Evolutionary conservation across 1,140 invertebrate genomes (phyloP), one percentile per base, ranked within the genome.

Genomic region (Neodiprion virginianus): DNA sequence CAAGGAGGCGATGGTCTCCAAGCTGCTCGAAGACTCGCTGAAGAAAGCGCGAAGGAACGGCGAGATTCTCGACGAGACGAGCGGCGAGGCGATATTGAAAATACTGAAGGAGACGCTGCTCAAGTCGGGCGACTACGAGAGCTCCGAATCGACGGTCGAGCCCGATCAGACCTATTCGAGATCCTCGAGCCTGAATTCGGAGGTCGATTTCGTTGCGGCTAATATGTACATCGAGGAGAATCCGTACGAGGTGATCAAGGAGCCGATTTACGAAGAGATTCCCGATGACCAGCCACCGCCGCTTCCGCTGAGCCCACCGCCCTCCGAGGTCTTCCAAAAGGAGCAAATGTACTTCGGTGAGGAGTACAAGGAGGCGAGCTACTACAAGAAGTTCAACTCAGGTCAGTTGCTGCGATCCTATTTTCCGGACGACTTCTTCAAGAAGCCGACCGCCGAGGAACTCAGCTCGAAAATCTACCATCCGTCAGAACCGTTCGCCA

Each of bases 261-360:
- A 69, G 83, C 95, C 95, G 3, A 96, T 96, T 82, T 96, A 96
- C 83, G 95, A 96, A 88, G 95, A 97, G 88, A 95, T 96, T 71
- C 90, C 91, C 10, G 94, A 95, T 77, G 93, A 94, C 79, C 93
- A 93, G n/a, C 93, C 92, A 23, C 92, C 93, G 12, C 83, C 93
- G 75, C 93, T 93, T 12, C 80, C 92, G 1, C 93, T 0, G 84
- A 89, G 71, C 88, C 86, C 50, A 81, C 91, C 80, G 48, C 83
- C 90, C 0, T 88, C 87, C 21, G 86, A 88, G 21, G 86, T 82
- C 65, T 70, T 88, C 8, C 28, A 40, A 40, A 87, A 88, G 40
- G 84, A 84, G 48, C 80, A 83, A 21, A 84, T 87, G 5, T 88
- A 85, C 65, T 87, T 93, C 76, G 91, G 91, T 66, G 91, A 93